Evolutionary conservation across 2,113 vertebrate species (phyloP).

Genomic region (Psittacula cyanocephala): DNA sequence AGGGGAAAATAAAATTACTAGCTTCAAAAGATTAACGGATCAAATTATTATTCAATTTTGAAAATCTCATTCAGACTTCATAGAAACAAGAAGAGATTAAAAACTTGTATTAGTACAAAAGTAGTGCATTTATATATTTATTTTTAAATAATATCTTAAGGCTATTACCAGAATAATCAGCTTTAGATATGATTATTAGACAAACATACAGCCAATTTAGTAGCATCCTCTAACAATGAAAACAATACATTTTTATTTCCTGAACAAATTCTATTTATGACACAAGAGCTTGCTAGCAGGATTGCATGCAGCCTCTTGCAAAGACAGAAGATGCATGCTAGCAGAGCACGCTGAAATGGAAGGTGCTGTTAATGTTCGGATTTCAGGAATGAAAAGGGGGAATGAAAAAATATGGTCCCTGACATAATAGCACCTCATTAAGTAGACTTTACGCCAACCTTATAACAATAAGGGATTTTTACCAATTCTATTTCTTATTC

Average conservation of each 20-base stretch:
- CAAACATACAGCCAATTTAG: conserved; percentile 81
- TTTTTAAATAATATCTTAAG: conserved; percentile 84
- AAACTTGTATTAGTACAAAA: conserved; percentile 89
- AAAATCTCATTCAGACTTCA: conserved; percentile 98
- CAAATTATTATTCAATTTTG: conserved; percentile 99
- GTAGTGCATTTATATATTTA: conserved; percentile 85
- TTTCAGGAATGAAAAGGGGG: conserved; percentile 62
- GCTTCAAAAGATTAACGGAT: conserved; percentile 98
- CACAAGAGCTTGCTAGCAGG: conserved; percentile 44
- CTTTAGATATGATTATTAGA: conserved; percentile 90
- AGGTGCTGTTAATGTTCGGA: conserved; percentile 53
- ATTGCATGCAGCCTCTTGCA: conserved; percentile 39
- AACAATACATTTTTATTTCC: conserved; percentile 78
- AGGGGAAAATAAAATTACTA: conserved; percentile 92
- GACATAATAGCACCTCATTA: conserved; percentile 54
- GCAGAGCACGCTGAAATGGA: conserved; percentile 22
- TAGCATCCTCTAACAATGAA: conserved; percentile 76
- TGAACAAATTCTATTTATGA: conserved; percentile 71
- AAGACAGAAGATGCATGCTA: background rate
- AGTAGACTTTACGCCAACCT: conserved; percentile 45
- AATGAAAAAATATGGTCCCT: conserved; percentile 60
- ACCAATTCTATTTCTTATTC: conserved; percentile 29
- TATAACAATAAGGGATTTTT: conserved; percentile 34
- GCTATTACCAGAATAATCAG: conserved; percentile 85
- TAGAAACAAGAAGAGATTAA: conserved; percentile 94